Base-by-base conservation (phyloP, 1,140 invertebrate genomes). In the Oscheius sp. region DNA sequence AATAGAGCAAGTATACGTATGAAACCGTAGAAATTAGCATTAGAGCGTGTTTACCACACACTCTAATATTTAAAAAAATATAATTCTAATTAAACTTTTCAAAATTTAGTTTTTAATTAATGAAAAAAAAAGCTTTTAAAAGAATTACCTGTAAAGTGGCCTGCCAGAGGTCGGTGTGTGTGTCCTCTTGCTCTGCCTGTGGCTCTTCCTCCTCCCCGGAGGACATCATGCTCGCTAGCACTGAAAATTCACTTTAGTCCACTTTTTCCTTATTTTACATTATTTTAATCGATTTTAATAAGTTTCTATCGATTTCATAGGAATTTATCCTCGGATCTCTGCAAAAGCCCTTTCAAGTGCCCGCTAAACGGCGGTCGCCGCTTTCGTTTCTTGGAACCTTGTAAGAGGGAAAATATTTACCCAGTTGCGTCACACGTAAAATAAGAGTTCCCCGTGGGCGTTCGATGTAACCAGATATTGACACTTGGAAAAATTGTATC, bases 121-220 rank as follows among this genome's bases (percentile, higher is more conserved):
- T 15, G 29, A 59, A 59, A 23, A 23, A 15, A 23, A 59, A 59
- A 59, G 23, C 13, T 10, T 20, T 13, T 15, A 59, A 26, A 59
- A 15, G 13, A 35, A 34, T 62, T 35, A 82, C 81, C 76, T 84
- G 82, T 52, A 82, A 62, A 29, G 81, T 82, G 58, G 84, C 83
- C 46, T 82, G 81, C 81, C 82, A 83, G 20, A 84, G 67, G 74
- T 83, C 81, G 10, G 79, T 73, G 36, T 61, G 66, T 29, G 68
- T 55, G 20, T 66, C 45, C 31, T 80, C 78, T 26, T 78, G 67
- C 26, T 38, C 31, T 58, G 62, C 59, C 34, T 74, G 55, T 42
- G 55, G 78, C 68, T 75, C 74, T 34, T 76, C 68, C n/a, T 80
- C 78, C 59, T 79, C 78, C 52, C 78, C 79, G 31, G 75, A 71